Conservation (phyloP, 2,888 invertebrate genomes). For the Lasioglossum figueresi region DNA sequence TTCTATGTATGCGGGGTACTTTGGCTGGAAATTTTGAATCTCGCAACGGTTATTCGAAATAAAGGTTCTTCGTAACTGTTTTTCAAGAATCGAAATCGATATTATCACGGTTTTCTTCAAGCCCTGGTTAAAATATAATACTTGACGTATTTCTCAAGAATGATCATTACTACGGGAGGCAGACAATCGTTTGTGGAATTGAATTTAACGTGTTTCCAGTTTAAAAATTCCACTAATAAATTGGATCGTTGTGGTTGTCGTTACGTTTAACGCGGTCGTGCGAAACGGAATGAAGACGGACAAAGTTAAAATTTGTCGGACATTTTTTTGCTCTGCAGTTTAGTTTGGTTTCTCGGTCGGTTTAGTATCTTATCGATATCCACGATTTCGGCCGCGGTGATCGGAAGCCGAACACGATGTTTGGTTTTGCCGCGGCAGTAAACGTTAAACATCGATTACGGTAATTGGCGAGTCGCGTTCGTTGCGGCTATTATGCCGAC, state of each 20-base stretch:
- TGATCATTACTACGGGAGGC: neutral
- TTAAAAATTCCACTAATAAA: neutral
- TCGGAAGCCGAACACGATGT: conserved; percentile 40
- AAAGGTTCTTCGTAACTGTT: too few relatives aligned
- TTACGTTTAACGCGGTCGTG: neutral
- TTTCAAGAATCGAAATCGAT: too few relatives aligned
- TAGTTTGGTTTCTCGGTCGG: neutral
- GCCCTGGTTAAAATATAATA: neutral
- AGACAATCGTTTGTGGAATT: neutral
- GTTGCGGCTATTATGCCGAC: conserved; percentile 64
- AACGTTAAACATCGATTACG: conserved; percentile 78
- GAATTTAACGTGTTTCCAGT: neutral
- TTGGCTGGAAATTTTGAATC: too few relatives aligned
- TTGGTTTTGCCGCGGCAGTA: conserved; percentile 67
- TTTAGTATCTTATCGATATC: conserved; percentile 31
- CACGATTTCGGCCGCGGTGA: conserved; percentile 21
- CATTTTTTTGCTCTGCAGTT: neutral
- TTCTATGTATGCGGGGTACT: too few relatives aligned
- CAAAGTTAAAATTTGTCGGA: neutral
- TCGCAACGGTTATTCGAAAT: too few relatives aligned
- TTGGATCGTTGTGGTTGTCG: neutral
- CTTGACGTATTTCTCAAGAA: neutral
- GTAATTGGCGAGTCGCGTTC: conserved; percentile 74
- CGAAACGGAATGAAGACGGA: neutral
- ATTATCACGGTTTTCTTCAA: neutral